Evolutionary conservation across 1,140 invertebrate genomes (phyloP).

Genomic region (Zaprionus tsacasi): DNA sequence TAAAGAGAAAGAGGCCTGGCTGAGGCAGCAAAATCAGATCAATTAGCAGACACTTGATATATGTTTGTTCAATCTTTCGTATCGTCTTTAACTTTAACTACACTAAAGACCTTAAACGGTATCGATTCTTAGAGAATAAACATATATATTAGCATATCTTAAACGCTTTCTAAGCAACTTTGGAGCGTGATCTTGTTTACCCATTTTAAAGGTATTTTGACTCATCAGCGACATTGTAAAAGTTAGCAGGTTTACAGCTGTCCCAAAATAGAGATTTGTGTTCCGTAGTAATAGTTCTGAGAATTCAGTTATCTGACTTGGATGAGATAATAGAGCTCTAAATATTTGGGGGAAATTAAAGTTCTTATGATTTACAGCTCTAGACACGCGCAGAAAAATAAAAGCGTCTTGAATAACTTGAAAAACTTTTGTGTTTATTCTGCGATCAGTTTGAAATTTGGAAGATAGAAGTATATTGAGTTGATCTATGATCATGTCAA

Average conservation of each 20-base stretch:
- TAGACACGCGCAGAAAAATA: no score
- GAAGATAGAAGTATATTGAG: no score
- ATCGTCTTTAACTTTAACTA: slow-evolving; percentile 52
- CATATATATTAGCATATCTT: background rate
- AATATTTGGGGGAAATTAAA: background rate
- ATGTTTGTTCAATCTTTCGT: slow-evolving; percentile 28
- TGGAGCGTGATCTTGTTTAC: background rate
- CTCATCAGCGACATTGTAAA: background rate
- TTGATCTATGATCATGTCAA: no score
- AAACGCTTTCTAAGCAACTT: background rate
- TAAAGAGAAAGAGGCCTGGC: background rate
- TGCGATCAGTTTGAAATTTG: no score
- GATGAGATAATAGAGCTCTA: background rate
- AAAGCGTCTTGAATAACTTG: no score
- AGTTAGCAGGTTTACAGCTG: background rate
- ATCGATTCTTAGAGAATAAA: slow-evolving; percentile 25
- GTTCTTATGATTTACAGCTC: no score
- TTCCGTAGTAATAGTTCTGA: background rate
- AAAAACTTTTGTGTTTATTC: no score
- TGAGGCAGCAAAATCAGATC: slow-evolving; percentile 46
- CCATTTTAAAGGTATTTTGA: slow-evolving; percentile 12
- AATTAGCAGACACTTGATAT: slow-evolving; percentile 57
- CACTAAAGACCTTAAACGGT: slow-evolving; percentile 34
- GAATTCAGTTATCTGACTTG: background rate
- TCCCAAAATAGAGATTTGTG: background rate